Evolutionary conservation across 2,888 invertebrate species (phyloP).

Genomic region (Hydraecia micacea): DNA sequence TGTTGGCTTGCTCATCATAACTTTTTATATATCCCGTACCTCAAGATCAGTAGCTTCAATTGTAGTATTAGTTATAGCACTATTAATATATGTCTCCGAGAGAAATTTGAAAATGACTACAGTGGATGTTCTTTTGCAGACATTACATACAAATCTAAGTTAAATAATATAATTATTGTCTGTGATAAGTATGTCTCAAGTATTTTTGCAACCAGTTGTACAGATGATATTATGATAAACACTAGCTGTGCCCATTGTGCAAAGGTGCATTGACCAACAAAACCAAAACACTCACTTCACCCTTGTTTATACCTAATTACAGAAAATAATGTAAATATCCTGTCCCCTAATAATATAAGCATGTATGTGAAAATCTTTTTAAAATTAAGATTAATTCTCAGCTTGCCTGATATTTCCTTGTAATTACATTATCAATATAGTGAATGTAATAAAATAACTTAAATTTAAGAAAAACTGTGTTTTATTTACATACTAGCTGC

Average conservation of each 20-base stretch:
- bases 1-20: constrained; percentile 75
- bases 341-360: not conserved
- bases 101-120: constrained; percentile 68
- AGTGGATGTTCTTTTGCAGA: constrained; percentile 68
- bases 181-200: not conserved
- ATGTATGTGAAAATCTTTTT: not conserved
- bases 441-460: not conserved
- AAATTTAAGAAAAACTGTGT: constrained; percentile 3
- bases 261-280: not conserved
- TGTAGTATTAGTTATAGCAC: constrained; percentile 71
- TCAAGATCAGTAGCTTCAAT: constrained; percentile 74
- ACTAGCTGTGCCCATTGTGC: not conserved
- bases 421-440: constrained; percentile 7
- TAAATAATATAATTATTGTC: not conserved
- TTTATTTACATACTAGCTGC: constrained; percentile 20
- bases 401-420: not conserved
- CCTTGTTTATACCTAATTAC: not conserved
- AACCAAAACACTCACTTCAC: not conserved
- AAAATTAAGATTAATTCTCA: not conserved
- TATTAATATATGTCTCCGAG: constrained; percentile 80
- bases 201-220: constrained; percentile 16
- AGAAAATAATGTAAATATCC: constrained; percentile 12
- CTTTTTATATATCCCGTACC: constrained; percentile 72
- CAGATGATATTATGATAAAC: not conserved
- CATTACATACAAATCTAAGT: constrained; percentile 7